Percentiles rank a stretch among this genome's conserved stretches.
phyloP scores from a whole-genome alignment of 2,888 invertebrate species.

The Adelognathus sp. region DNA sequence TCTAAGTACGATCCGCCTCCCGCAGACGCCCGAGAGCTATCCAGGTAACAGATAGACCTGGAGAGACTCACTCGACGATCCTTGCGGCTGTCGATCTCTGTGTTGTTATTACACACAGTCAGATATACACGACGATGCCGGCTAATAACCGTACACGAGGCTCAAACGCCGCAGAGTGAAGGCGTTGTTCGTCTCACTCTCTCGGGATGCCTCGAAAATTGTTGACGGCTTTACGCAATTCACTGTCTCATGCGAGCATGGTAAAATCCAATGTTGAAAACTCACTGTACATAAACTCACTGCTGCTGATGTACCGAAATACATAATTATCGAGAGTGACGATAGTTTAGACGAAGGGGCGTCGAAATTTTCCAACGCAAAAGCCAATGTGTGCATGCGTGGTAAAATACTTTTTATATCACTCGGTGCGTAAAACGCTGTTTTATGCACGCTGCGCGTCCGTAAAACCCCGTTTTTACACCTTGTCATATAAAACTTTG shows the following conservation, averaged over 20 bases:
- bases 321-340: constrained; percentile 7
- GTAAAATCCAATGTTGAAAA: constrained; percentile 22
- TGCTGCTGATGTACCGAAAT: constrained; percentile 1
- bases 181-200: background rate
- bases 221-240: constrained; percentile 31
- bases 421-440: no score
- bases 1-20: constrained; percentile 71
- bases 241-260: background rate
- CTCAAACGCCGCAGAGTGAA: background rate
- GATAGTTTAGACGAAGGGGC: background rate
- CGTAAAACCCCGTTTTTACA: no score
- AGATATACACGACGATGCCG: constrained; percentile 15
- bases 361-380: constrained; percentile 11
- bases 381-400: background rate
- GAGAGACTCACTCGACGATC: constrained; percentile 56
- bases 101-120: constrained; percentile 17
- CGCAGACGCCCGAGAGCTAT: constrained; percentile 16
- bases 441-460: no score
- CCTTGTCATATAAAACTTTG: no score
- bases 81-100: constrained; percentile 66
- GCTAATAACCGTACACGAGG: constrained; percentile 34
- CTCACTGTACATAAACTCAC: background rate
- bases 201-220: constrained; percentile 24
- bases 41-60: constrained; percentile 57
- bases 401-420: no score